Base-by-base conservation (phyloP, 1,140 invertebrate genomes). In the Drosophila aff. region DNA sequence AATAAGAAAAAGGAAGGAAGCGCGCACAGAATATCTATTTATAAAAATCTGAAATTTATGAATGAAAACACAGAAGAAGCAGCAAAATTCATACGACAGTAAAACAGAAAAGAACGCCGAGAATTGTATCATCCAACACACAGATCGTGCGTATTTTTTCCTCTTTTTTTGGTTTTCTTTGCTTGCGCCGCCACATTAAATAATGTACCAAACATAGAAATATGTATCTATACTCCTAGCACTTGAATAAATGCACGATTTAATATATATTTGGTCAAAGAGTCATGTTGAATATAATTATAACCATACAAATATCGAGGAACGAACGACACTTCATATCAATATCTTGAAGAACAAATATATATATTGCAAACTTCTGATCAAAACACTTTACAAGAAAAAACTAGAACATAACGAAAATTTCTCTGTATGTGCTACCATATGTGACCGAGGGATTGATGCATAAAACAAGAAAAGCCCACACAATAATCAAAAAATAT, bases 391-490 rank as follows among this genome's bases (percentile, higher is more conserved):
- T 11, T 9, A 9, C 2, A 33, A 15, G 7, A 23, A 23, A 16
- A 8, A 38, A 38, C 18, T 10, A 55, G 18, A 21, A 38, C 21
- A 16, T 15, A 55, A 5, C 8, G 31, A 55, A 16, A 23, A 2
- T 38, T 23, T 4, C 2, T 9, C 3, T 9, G 15, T 38, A 38
- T 55, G 36, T 38, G 33, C 21, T 23, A 40, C 21, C 15, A 55
- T 38, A 55, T 38, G 33, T 23, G 33, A 55, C 53, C 21, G 33
- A 55, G 16, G 33, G 33, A 55, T 40, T 21, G 33, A 26, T 52
- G 18, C 36, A 21, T 67, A 23, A 66, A 68, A 68, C 67, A 68
- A 21, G 26, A 69, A 40, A 40, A 71, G 28, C 66, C 65, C 33
- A 71, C 65, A 58, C 66, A 68, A 67, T 38, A 28, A 52, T 52